Evolutionary conservation across 2,888 invertebrate species (phyloP).

Genomic region (Baronia brevicornis): DNA sequence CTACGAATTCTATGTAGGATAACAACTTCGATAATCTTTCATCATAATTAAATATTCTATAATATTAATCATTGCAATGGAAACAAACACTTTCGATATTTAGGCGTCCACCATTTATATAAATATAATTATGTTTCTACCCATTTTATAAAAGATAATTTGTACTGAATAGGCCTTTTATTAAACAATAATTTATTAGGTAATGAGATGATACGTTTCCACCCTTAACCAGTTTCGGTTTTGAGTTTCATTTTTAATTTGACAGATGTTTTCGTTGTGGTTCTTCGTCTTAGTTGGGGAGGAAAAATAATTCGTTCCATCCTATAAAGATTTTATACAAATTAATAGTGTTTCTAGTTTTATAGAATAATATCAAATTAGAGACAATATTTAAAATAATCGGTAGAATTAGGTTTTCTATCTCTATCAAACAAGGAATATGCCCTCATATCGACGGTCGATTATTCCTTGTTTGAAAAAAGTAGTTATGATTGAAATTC

Average conservation of each 20-base stretch:
- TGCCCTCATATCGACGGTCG: too few species aligned
- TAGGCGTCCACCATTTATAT: constrained; percentile 51
- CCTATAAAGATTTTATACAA: too few species aligned
- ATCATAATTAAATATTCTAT: too few species aligned
- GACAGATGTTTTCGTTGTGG: constrained; percentile 40
- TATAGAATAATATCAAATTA: constrained; percentile 6
- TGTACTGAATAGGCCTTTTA: constrained; percentile 29
- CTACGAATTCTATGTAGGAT: too few species aligned
- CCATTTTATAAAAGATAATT: constrained; percentile 45
- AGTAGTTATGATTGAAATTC: too few species aligned
- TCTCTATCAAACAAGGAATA: too few species aligned
- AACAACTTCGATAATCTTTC: too few species aligned
- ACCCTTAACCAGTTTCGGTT: constrained; percentile 22
- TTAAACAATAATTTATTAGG: constrained; percentile 55
- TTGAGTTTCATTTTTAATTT: constrained; percentile 29
- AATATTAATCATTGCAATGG: constrained; percentile 29
- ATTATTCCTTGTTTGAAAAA: too few species aligned
- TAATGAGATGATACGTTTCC: constrained; percentile 29
- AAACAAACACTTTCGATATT: constrained; percentile 28
- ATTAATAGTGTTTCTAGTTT: background rate
- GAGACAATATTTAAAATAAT: too few species aligned
- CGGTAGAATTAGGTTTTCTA: too few species aligned
- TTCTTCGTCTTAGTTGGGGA: constrained; percentile 18
- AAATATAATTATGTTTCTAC: constrained; percentile 42
- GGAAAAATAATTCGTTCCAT: too few species aligned